A percentile compares a stretch with the other conserved stretches of the same genome.
phyloP scores from a whole-genome alignment of 1,140 invertebrate species.

The Eciton burchellii region DNA sequence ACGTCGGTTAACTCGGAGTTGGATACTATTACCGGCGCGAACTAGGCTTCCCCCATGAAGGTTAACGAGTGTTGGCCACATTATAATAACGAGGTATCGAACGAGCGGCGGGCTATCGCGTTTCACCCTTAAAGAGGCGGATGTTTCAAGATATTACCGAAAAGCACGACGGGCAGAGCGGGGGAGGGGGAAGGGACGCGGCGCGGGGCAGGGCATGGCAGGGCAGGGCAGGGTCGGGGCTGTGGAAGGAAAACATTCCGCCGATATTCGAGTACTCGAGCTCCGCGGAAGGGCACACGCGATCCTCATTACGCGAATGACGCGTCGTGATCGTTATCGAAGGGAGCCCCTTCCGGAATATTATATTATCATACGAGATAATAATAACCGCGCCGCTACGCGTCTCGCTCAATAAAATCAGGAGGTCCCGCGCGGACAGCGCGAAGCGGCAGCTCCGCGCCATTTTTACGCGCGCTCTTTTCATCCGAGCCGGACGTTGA shows the following conservation, averaged over 20 bases:
- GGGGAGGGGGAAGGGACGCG: background rate
- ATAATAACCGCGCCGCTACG: slow-evolving; percentile 60
- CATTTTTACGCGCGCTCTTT: background rate
- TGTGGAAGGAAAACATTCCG: slow-evolving; percentile 47
- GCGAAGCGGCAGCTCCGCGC: background rate
- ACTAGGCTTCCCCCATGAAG: slow-evolving; percentile 66
- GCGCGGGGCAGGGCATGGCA: too few relatives aligned
- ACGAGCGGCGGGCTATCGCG: slow-evolving; percentile 76
- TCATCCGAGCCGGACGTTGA: background rate
- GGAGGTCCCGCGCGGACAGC: background rate
- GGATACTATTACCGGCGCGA: slow-evolving; percentile 69
- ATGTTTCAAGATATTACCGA: slow-evolving; percentile 67
- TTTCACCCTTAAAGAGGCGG: slow-evolving; percentile 81
- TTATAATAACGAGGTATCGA: slow-evolving; percentile 82
- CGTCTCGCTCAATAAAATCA: slow-evolving; percentile 23
- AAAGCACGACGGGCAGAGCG: background rate
- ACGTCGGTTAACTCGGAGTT: slow-evolving; percentile 54
- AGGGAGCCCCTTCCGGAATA: slow-evolving; percentile 55
- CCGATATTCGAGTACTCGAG: slow-evolving; percentile 64
- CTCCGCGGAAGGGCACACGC: slow-evolving; percentile 69
- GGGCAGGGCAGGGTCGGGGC: slow-evolving; percentile 40
- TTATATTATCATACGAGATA: slow-evolving; percentile 69
- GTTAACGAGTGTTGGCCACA: slow-evolving; percentile 80
- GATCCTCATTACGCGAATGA: slow-evolving; percentile 70
- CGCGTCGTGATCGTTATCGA: slow-evolving; percentile 71